Evolutionary conservation across 2,797 vertebrate species (phyloP), one percentile per base, ranked within the genome.

Genomic region (Chelmon rostratus): DNA sequence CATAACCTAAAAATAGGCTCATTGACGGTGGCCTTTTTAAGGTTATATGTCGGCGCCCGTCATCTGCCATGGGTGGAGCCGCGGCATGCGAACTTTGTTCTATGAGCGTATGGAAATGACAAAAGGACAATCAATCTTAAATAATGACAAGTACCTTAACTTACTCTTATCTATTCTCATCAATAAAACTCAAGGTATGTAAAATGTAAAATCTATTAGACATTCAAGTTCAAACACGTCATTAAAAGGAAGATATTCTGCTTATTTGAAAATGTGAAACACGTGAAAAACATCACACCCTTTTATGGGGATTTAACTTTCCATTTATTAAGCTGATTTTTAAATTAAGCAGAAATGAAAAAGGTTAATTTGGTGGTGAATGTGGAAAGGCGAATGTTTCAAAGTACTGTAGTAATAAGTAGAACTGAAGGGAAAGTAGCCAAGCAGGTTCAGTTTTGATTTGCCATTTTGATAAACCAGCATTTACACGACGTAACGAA

Each of bases 1-100:
- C 35, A 12, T 19, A 47, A 70, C 72, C 91, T 94, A 95, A 93
- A 95, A 95, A 96, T 95, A 95, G 94, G 79, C 67, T 73, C 68
- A 62, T 82, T 79, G 58, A 68, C 40, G 58, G 79, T 61, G 25
- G 92, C 73, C 94, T 95, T 94, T 95, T 95, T 94, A 95, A 92
- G 94, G 95, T 84, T 89, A 91, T 77, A 67, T 25, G 75, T 78
- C 18, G 52, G 59, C 47, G 86, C 78, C 82, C 18, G 37, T 56
- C 67, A 18, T 73, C 50, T 18, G 73, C 35, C 53, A 56, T 84
- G 87, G 91, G 92, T 61, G 91, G 84, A 88, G 93, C 80, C 4
- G 15, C 2, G 2, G 25, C 46, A 50, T 35, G 53, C 38, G 3
- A 46, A 66, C 52, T 44, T 56, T 52, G 44, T 35, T 58, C 74